Evolutionary conservation across 2,888 invertebrate species (phyloP), one percentile per base, ranked within the genome.

Genomic region (Gortyna flavago): DNA sequence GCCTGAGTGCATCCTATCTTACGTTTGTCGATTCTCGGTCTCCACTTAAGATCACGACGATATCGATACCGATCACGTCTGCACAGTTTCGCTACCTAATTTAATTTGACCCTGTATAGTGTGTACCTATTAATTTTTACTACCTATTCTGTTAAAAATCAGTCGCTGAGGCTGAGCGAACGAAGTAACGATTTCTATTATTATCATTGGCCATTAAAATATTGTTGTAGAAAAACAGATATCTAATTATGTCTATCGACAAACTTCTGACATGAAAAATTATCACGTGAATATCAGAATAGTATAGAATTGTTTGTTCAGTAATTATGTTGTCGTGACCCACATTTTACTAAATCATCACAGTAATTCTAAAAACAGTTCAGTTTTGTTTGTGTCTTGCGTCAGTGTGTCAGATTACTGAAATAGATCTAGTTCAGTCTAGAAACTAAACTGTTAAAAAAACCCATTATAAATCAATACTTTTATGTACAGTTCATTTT

Each of bases 251-350:
- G 16, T 41, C 35, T 25, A 61, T 35, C 1, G 35, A 59, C 5
- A 35, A 59, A 59, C 6, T 59, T 57, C 25, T n/a, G 18, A 61
- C 59, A 66, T 51, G 57, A 61, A 79, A 72, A 72, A 41, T 51
- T 29, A 61, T 72, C 32, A 72, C n/a, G 13, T 62, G 21, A 65
- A 48, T 32, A 71, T 11, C 25, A 16, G 18, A 59, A 38, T 35
- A 57, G 5, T 57, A 32, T 38, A 57, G 9, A 72, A 65, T 78
- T 72, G 48, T 72, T 72, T 59, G 51, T 65, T 79, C 32, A 59
- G 54, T 51, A 13, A 72, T 57, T 41, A 68, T 16, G 48, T 51
- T 16, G 18, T 57, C 21, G n/a, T 74, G 51, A 70, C 29, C 6
- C 29, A 74, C 3, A 41, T 73, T 64, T 32, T 3, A 41, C 18